Evolutionary conservation across 2,797 vertebrate species (phyloP).

Genomic region (Helarctos malayanus): DNA sequence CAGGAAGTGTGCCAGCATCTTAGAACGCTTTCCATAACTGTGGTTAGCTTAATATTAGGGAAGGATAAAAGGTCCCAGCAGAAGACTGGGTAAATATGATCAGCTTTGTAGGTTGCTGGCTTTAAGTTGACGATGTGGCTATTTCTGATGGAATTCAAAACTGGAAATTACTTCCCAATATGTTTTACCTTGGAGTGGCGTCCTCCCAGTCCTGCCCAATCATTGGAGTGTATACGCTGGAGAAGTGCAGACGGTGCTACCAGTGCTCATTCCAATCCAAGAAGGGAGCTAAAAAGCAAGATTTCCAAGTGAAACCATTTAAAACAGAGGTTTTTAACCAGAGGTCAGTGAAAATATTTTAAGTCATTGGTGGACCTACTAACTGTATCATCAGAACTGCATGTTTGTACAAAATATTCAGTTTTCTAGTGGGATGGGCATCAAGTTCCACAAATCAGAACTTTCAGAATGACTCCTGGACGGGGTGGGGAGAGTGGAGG

Average conservation of each 20-base stretch:
- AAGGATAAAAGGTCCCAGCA: not conserved
- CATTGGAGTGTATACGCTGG: not conserved
- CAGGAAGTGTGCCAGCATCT: not conserved
- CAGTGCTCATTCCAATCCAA: not conserved
- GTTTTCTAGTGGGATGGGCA: not conserved
- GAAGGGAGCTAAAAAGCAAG: not conserved
- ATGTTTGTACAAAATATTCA: not conserved
- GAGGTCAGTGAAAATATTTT: not conserved
- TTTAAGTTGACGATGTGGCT: not conserved
- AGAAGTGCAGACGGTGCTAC: not conserved
- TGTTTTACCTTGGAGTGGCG: not conserved
- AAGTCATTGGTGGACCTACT: not conserved
- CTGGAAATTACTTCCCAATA: not conserved
- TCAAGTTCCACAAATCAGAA: not conserved
- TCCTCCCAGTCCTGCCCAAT: not conserved
- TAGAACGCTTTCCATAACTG: not conserved
- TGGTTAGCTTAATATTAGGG: not conserved
- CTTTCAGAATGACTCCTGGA: not conserved
- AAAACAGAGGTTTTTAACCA: not conserved
- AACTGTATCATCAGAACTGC: not conserved
- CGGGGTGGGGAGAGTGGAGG: rapidly evolving
- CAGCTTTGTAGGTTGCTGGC: not conserved
- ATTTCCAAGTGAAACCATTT: not conserved
- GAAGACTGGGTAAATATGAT: not conserved
- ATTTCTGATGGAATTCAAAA: not conserved